phyloP scores from a whole-genome alignment of 2,797 vertebrate species.

The Rhinella marina region DNA sequence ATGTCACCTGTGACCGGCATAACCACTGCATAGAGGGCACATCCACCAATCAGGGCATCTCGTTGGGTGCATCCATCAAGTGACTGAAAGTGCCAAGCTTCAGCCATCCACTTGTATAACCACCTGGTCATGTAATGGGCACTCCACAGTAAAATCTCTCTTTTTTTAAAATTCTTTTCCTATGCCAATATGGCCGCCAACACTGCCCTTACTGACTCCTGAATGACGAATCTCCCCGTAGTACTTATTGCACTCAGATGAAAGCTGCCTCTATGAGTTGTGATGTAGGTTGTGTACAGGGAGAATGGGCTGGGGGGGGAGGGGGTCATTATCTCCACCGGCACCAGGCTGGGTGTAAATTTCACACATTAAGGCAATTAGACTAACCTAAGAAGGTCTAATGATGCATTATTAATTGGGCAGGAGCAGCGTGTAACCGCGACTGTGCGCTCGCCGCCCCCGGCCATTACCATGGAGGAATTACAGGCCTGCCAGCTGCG shows the following conservation, averaged over 20 bases:
- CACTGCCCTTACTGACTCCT: neutral
- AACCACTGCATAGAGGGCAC: no score
- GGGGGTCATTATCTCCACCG: neutral
- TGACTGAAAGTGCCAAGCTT: no score
- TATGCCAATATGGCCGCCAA: conserved; percentile 17
- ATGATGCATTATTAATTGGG: conserved; percentile 80
- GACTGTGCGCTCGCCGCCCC: conserved; percentile 66
- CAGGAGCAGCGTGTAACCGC: conserved; percentile 65
- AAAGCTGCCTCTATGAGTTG: neutral
- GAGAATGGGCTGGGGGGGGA: neutral
- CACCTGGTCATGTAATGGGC: no score
- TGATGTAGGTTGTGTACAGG: neutral
- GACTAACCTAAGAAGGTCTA: conserved; percentile 71
- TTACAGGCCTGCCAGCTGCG: no score
- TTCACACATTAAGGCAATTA: conserved; percentile 75
- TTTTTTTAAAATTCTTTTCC: no score
- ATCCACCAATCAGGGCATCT: neutral
- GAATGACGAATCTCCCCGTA: no score
- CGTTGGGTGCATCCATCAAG: neutral
- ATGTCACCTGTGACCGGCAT: no score
- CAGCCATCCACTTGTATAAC: neutral
- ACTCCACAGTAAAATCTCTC: no score
- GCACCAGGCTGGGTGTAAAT: conserved; percentile 66
- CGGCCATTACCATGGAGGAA: conserved; percentile 60
- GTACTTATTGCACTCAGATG: no score